Evolutionary conservation across 2,888 invertebrate species (phyloP), one percentile per base, ranked within the genome.

Genomic region (Zygothrica quintamaculata): DNA sequence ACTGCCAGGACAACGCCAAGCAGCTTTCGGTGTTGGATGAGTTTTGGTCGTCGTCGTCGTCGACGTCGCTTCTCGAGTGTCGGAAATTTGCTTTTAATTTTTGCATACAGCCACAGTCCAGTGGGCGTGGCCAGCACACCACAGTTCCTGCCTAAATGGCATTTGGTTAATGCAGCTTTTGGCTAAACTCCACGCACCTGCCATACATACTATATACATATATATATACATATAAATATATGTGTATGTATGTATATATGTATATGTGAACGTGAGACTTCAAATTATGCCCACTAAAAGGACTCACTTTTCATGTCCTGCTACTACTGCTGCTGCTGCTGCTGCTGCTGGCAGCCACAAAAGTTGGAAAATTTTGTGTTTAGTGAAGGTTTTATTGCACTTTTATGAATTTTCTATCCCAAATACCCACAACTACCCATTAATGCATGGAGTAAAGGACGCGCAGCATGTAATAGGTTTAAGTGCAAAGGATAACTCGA

Each of bases 1-100:
- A 73, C 72, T 64, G 69, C 72, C 80, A 59, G 75, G 61, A 69
- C 65, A 67, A 62, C 56, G 61, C 44, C 44, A 39, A 62, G 44
- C 58, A 22, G n/a, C n/a, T n/a, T n/a, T 22, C 18, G 18, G 2
- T 33, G 33, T 43, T 33, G 40, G 33, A 55, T 52, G 51, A 58
- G 65, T n/a, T n/a, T n/a, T n/a, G n/a, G n/a, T n/a, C n/a, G n/a
- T n/a, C n/a, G n/a, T n/a, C n/a, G n/a, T n/a, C n/a, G n/a, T n/a
- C n/a, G n/a, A n/a, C n/a, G 51, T 48, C 15, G 37, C 47, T 22
- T 22, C 18, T 64, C 57, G 70, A 77, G 74, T 82, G 75, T 64
- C 62, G 77, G 71, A 75, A 84, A 84, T 81, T 84, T 60, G 75
- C 79, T 80, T 81, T 82, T 77, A 84, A 84, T 82, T 84, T 67